Conservation (phyloP, 2,113 vertebrate species). For the Plestiodon gilberti region DNA sequence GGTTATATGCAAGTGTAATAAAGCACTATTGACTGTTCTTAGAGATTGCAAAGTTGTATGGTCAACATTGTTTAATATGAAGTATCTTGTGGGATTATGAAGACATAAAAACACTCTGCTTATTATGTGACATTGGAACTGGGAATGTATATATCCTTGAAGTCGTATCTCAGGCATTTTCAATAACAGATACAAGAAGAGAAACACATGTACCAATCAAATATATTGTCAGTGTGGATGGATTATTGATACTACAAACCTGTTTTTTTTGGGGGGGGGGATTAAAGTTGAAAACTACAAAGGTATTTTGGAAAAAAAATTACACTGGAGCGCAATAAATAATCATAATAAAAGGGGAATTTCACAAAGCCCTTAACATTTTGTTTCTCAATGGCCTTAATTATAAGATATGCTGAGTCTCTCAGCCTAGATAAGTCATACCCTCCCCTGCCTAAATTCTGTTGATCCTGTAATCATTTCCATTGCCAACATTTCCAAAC, state of each 20-base stretch:
- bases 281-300: neutral
- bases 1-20: neutral
- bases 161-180: neutral
- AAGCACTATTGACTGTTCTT: neutral
- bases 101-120: rapidly evolving
- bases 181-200: conserved; percentile 8
- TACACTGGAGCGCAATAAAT: neutral
- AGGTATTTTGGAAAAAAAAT: neutral
- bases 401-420: neutral
- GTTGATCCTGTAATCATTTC: neutral
- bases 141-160: neutral
- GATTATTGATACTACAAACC: conserved; percentile 1
- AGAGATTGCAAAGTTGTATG: conserved; percentile 16
- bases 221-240: neutral
- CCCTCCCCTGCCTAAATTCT: neutral
- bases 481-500: neutral
- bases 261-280: conserved; percentile 1
- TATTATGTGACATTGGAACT: neutral
- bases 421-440: neutral
- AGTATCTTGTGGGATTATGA: too few species aligned
- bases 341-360: conserved; percentile 1
- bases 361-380: neutral
- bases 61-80: conserved; percentile 57
- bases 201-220: conserved; percentile 3
- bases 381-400: neutral